Conservation (phyloP, 2,113 vertebrate species). For the Nibea albiflora region DNA sequence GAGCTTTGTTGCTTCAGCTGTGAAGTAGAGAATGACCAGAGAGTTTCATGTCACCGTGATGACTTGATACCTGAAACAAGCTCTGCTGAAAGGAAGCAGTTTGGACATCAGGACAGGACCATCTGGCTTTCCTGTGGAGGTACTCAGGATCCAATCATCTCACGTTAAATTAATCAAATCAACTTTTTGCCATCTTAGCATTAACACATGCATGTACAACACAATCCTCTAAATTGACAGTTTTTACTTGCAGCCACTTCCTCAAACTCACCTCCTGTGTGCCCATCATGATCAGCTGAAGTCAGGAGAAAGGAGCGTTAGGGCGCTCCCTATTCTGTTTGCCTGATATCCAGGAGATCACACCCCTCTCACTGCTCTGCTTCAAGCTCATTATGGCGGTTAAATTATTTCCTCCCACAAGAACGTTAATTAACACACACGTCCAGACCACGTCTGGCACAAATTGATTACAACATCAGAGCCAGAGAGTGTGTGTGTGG, state of each 20-base stretch:
- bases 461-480: conserved; percentile 85
- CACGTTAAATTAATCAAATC: background rate
- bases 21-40: background rate
- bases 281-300: background rate
- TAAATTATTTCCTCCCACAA: conserved; percentile 86
- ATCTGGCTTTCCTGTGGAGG: background rate
- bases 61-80: background rate
- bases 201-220: background rate
- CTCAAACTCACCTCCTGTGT: background rate
- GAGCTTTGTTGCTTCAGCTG: background rate
- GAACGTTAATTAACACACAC: conserved; percentile 86
- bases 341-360: conserved; percentile 66
- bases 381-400: conserved; percentile 85
- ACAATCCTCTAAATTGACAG: background rate
- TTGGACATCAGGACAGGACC: background rate
- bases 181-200: background rate
- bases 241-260: conserved; percentile 11
- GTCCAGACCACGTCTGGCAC: conserved; percentile 82
- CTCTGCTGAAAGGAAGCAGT: background rate
- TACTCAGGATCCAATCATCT: background rate
- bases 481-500: conserved; percentile 43
- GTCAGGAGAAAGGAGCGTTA: conserved; percentile 8
- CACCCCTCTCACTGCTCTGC: conserved; percentile 74
- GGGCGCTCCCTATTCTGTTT: conserved; percentile 35
- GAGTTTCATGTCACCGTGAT: background rate